Conservation (phyloP, 2,797 vertebrate genomes). For the Pogoniulus pusillus region DNA sequence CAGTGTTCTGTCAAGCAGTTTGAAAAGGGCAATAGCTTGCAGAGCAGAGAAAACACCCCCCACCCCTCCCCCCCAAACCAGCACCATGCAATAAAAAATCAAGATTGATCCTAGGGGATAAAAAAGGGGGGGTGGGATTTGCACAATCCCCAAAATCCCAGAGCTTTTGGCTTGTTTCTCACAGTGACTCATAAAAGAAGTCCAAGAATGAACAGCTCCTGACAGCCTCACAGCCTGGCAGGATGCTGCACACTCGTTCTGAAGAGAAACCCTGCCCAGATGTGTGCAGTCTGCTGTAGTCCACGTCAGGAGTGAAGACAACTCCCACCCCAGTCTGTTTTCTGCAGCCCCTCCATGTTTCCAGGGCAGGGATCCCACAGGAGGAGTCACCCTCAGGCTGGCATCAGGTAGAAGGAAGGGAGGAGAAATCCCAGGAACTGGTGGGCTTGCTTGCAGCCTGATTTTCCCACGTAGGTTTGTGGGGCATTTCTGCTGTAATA, state of each 20-base stretch:
- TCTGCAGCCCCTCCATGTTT: accelerated
- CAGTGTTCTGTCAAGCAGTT: slow-evolving; percentile 33
- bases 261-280: not conserved
- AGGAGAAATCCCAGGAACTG: not conserved
- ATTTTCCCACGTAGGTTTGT: not conserved
- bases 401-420: not conserved
- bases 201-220: not conserved
- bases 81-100: not conserved
- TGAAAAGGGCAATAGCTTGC: slow-evolving; percentile 55
- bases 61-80: accelerated
- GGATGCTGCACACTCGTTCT: not conserved
- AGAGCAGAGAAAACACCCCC: accelerated
- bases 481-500: not conserved
- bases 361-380: not conserved
- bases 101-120: not conserved
- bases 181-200: not conserved
- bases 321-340: not conserved
- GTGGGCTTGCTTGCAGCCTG: not conserved
- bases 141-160: not conserved
- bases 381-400: accelerated
- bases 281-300: not conserved
- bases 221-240: not conserved
- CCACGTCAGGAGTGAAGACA: not conserved
- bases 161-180: not conserved
- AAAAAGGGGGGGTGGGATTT: not conserved